Evolutionary conservation across 2,888 invertebrate genomes (phyloP).

Genomic region (Dynastes tityus): DNA sequence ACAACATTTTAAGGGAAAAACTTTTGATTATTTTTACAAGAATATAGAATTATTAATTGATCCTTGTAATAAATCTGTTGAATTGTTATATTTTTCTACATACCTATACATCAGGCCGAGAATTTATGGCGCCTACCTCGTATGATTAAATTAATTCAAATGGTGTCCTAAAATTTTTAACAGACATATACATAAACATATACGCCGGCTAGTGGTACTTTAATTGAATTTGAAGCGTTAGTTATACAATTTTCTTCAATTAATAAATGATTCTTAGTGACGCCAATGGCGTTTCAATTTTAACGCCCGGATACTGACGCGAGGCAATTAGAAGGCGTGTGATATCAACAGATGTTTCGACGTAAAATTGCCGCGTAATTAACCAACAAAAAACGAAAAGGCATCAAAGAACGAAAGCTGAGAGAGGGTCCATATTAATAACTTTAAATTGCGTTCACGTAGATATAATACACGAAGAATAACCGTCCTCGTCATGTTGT

Average conservation of each 20-base stretch:
- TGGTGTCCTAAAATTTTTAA: conserved; percentile 12
- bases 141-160: not conserved
- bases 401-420: not conserved
- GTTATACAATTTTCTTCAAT: conserved; percentile 43
- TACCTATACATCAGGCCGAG: too few species aligned
- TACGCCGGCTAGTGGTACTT: conserved; percentile 10
- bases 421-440: conserved; percentile 6
- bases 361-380: conserved; percentile 20
- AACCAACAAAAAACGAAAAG: not conserved
- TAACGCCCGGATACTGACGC: conserved; percentile 37
- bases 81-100: too few species aligned
- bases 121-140: too few species aligned
- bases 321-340: conserved; percentile 39
- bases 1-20: too few species aligned
- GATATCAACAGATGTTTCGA: conserved; percentile 40
- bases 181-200: not conserved
- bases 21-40: too few species aligned
- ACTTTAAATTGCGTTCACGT: not conserved
- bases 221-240: conserved; percentile 35
- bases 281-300: conserved; percentile 34
- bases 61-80: too few species aligned
- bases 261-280: conserved; percentile 27
- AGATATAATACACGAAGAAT: not conserved
- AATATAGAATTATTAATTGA: too few species aligned
- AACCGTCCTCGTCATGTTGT: not conserved